Conservation (phyloP, 2,888 invertebrate genomes). For the Hypomecis atomaria region DNA sequence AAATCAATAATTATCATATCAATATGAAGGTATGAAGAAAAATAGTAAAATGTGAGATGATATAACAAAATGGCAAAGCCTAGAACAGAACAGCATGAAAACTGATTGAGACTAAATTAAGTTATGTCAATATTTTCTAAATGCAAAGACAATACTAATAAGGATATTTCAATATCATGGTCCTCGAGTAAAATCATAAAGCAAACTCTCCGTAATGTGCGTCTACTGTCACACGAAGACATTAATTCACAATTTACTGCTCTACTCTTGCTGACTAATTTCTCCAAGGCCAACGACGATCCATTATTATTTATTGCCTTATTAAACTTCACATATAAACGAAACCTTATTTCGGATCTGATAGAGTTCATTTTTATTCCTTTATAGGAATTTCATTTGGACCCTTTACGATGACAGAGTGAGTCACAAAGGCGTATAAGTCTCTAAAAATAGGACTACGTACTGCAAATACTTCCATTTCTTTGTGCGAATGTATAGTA, state of each 20-base stretch:
- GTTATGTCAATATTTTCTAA: background rate
- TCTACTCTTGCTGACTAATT: constrained; percentile 69
- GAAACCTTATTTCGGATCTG: constrained; percentile 50
- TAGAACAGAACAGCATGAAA: no score
- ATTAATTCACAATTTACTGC: constrained; percentile 65
- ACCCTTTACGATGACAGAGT: constrained; percentile 65
- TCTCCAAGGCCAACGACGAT: constrained; percentile 78
- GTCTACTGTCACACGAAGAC: constrained; percentile 53
- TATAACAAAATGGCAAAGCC: no score
- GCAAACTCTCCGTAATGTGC: constrained; percentile 36
- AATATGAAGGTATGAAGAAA: no score
- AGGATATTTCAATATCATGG: constrained; percentile 38
- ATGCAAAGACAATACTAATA: background rate
- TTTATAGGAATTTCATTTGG: constrained; percentile 62
- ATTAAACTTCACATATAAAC: constrained; percentile 59
- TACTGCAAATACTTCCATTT: constrained; percentile 32
- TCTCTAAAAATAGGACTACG: constrained; percentile 66
- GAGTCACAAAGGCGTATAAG: constrained; percentile 69
- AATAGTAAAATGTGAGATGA: no score
- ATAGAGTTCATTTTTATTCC: constrained; percentile 54
- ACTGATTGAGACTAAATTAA: no score
- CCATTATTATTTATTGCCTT: constrained; percentile 82
- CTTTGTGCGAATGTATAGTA: constrained; percentile 14
- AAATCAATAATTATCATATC: no score
- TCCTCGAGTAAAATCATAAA: constrained; percentile 44